Percentiles rank a stretch among this genome's conserved stretches.
phyloP scores from a whole-genome alignment of 2,888 invertebrate genomes.

The Chrysopilus asiliformis region DNA sequence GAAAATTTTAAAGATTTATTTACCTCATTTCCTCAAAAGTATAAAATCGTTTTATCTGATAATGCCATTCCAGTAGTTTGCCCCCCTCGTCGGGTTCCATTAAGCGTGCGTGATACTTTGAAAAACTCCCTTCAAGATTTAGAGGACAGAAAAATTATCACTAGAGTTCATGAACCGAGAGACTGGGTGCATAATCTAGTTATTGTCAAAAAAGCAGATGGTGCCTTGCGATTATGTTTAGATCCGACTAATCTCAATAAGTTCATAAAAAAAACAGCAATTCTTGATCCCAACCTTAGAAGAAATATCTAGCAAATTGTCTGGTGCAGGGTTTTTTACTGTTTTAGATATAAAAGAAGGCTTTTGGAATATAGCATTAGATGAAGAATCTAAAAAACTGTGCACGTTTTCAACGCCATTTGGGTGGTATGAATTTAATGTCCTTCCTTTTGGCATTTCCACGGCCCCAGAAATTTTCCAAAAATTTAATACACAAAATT shows the following conservation, averaged over 20 bases:
- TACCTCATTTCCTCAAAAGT: too few species aligned
- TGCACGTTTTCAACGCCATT: too few species aligned
- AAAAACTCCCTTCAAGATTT: conserved; percentile 1
- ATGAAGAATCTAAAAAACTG: too few species aligned
- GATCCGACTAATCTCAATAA: conserved; percentile 19
- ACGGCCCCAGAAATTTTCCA: neutral
- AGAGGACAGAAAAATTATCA: conserved; percentile 3
- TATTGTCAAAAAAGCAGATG: conserved; percentile 19
- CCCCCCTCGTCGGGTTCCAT: conserved; percentile 1
- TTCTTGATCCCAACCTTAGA: conserved; percentile 17
- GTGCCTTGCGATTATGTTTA: conserved; percentile 18
- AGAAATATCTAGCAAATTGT: conserved; percentile 14
- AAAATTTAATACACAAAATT: neutral
- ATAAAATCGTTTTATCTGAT: too few species aligned
- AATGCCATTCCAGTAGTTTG: conserved; percentile 4
- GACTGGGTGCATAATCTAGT: conserved; percentile 14
- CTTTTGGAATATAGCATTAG: conserved; percentile 12
- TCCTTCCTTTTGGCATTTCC: neutral
- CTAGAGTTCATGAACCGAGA: conserved; percentile 12
- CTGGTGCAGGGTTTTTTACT: conserved; percentile 16
- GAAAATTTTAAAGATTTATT: too few species aligned
- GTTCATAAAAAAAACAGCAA: conserved; percentile 15
- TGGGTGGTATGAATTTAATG: too few species aligned
- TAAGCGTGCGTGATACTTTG: conserved; percentile 1
- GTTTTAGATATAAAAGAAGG: conserved; percentile 17